These are phyloP conservation scores for Pinna nobilis DNA, from an alignment of 1,140 invertebrate genomes.

Conservation along the genomic window DNA sequence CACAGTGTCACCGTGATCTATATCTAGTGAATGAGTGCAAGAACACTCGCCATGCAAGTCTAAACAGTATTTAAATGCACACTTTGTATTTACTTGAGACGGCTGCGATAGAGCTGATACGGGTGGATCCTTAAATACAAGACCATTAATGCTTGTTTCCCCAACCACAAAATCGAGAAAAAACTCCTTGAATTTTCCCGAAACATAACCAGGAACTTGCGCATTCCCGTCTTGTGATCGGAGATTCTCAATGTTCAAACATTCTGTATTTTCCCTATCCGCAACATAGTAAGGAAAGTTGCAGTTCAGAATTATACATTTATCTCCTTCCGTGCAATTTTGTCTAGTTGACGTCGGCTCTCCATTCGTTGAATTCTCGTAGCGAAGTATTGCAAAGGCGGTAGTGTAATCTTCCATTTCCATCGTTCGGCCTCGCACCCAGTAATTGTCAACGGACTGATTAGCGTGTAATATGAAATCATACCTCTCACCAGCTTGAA, in stretches of 20 bases:
- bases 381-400: conserved; percentile 83
- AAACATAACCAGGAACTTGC: conserved; percentile 17
- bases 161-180: conserved; percentile 69
- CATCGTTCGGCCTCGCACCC: conserved; percentile 82
- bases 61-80: conserved; percentile 33
- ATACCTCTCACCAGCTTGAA: conserved; percentile 84
- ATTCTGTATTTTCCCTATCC: conserved; percentile 35
- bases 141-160: conserved; percentile 61
- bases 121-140: conserved; percentile 46
- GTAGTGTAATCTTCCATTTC: conserved; percentile 48
- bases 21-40: conserved; percentile 32
- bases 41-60: conserved; percentile 49
- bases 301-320: conserved; percentile 62
- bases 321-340: conserved; percentile 34
- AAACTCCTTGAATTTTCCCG: conserved; percentile 52
- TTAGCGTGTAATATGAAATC: conserved; percentile 89
- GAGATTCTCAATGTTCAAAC: conserved; percentile 49
- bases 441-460: conserved; percentile 84
- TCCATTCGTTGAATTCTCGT: conserved; percentile 79
- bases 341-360: conserved; percentile 77
- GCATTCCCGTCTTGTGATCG: conserved; percentile 27
- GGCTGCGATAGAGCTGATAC: conserved; percentile 61
- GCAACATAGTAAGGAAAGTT: conserved; percentile 61
- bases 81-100: conserved; percentile 40
- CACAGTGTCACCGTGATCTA: conserved; percentile 49